Conservation (phyloP, 2,113 vertebrate species). For the Pavo muticus region DNA sequence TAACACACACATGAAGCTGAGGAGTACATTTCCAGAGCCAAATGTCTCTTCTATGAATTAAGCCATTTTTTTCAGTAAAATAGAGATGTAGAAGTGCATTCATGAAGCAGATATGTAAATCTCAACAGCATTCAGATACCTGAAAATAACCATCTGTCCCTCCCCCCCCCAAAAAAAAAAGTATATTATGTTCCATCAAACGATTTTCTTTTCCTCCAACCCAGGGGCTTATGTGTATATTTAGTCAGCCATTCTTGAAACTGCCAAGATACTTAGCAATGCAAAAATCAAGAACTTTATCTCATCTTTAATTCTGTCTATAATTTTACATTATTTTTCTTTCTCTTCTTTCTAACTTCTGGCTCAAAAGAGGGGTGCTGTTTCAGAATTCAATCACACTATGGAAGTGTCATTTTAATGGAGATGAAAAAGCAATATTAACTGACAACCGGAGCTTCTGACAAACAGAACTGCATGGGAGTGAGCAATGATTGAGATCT, state of each 20-base stretch:
- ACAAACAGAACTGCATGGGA: conserved; percentile 52
- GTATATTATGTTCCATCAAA: neutral
- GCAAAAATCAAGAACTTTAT: conserved; percentile 45
- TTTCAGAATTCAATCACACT: conserved; percentile 36
- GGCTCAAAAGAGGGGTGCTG: neutral
- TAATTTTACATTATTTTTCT: conserved; percentile 23
- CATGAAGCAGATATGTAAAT: neutral
- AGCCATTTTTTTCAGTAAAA: neutral
- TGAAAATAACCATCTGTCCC: neutral
- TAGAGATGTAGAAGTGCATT: neutral
- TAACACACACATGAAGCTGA: neutral
- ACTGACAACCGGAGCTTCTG: conserved; percentile 62
- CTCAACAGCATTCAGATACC: neutral
- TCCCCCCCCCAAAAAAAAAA: neutral
- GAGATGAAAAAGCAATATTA: conserved; percentile 56
- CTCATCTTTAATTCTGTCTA: conserved; percentile 38
- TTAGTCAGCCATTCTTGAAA: conserved; percentile 26
- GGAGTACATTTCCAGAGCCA: neutral
- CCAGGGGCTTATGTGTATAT: neutral
- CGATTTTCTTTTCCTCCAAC: neutral
- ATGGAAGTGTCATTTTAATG: conserved; percentile 58
- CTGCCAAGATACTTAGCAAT: conserved; percentile 22
- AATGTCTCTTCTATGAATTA: neutral
- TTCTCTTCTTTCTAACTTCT: conserved; percentile 28
- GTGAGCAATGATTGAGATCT: conserved; percentile 66